Base-by-base conservation (phyloP, 2,797 vertebrate species). In the Brotula barbata region DNA sequence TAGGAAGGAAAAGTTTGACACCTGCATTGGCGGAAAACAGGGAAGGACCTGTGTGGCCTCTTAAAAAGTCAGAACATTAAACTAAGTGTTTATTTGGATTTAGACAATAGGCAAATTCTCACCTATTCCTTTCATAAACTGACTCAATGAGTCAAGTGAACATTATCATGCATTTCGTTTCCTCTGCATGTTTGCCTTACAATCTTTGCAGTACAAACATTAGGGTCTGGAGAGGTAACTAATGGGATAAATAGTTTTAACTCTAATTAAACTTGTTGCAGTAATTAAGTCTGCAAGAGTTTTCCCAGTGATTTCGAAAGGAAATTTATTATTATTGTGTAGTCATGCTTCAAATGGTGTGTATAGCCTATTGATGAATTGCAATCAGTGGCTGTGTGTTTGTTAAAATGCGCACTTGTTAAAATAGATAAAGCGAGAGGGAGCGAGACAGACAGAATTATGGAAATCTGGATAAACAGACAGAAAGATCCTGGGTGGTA, bases 401-500 rank as follows among this genome's bases (percentile, higher is more conserved):
- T 55, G 6, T 67, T 20, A 14, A 57, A 33, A 47, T 47, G 19
- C 19, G 17, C 12, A 37, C 28, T 52, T 65, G 48, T 69, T 67
- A 78, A 55, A 43, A 75, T 14, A 42, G 28, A 55, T 20, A 33
- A 33, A 33, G 31, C 61, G 28, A 52, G n/a, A 58, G 61, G 60
- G 49, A 59, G 51, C 68, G 43, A 56, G 59, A 17, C 42, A 58
- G 55, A 64, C 40, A 52, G 33, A 64, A 62, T 69, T 55, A 64
- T 36, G 25, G 51, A 69, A 57, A 78, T 47, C 62, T 22, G 41
- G 13, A 74, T 56, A 54, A 13, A 64, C 53, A 78, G 74, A 66
- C 44, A 69, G 68, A n/a, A n/a, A n/a, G n/a, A 72, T 67, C 68
- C 40, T 73, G 71, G 72, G 77, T 81, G 80, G 77, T 69, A 62